Base-by-base conservation (phyloP, 2,888 invertebrate genomes). In the Ornithoptera alexandrae region DNA sequence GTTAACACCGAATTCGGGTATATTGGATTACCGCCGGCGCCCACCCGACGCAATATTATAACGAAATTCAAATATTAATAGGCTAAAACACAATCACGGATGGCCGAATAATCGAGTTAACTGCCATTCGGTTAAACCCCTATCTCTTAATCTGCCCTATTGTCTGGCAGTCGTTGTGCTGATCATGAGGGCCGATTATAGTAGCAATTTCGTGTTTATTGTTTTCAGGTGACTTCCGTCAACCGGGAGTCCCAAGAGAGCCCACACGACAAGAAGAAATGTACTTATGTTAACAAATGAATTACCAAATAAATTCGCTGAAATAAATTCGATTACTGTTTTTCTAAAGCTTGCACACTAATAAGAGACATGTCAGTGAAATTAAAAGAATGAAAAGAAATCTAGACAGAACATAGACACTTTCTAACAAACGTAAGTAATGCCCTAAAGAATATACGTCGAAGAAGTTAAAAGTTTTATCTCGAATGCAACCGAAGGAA, bases 31-130 rank as follows among this genome's bases (percentile, higher is more conserved):
- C 86, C 79, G 80, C 79, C 81, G 76, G 81, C 83, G 82, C 82
- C 81, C 83, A 81, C 77, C 83, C 80, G 80, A 86, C 87, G 85
- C 89, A 89, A 88, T 91, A 90, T 87, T 89, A 91, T 91, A 90
- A 90, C 91, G 90, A 90, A 90, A 90, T 90, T 90, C 91, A 90
- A 92, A 89, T 90, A 92, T 92, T 91, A 91, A 92, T 91, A 89
- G 89, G 86, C 87, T 86, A 84, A 88, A 90, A 90, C 86, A 91
- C 91, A 91, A 91, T 91, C 91, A 90, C 87, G 91, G 90, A 91
- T 91, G 89, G 89, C 86, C 89, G 87, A 87, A 89, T 91, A 91
- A 92, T 91, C 90, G 90, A 91, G 90, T 90, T 91, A 91, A 89
- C 87, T 89, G 90, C 89, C 89, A 89, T 89, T 89, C 91, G 86